phyloP scores from a whole-genome alignment of 2,797 vertebrate genomes.

The Myiothlypis coronata region DNA sequence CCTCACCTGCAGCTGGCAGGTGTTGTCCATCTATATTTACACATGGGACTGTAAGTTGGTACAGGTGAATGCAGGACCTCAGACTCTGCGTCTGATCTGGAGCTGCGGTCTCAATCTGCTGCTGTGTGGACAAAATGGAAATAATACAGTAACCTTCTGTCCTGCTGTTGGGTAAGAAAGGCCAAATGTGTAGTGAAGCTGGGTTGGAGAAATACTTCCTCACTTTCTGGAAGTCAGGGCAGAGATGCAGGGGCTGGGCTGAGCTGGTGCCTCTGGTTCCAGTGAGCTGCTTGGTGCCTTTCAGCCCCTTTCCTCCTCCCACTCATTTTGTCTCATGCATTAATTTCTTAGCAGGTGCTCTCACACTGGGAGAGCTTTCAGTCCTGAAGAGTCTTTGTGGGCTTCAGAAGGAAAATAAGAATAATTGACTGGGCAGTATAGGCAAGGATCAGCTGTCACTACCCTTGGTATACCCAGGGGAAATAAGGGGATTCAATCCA shows the following conservation, averaged over 20 bases:
- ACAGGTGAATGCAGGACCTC: accelerated
- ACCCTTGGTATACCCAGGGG: background rate
- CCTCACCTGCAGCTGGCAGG: background rate
- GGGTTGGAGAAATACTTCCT: background rate
- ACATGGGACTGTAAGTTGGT: accelerated
- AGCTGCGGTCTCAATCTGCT: background rate
- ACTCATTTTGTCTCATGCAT: background rate
- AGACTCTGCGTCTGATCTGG: background rate
- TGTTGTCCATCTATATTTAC: accelerated
- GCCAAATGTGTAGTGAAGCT: background rate
- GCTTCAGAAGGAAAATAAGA: background rate
- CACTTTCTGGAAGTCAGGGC: background rate
- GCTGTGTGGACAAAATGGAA: background rate
- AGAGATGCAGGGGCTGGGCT: background rate
- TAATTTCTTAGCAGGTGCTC: background rate
- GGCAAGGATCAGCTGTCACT: background rate
- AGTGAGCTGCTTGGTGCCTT: background rate
- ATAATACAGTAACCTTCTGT: background rate
- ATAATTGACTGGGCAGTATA: background rate
- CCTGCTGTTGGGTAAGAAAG: background rate
- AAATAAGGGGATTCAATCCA: background rate
- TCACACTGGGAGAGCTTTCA: background rate
- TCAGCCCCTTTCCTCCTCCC: background rate
- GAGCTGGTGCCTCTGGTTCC: background rate
- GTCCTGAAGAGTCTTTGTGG: background rate